Percentiles rank a stretch among this genome's conserved stretches.
Conservation (phyloP, 2,888 invertebrate species). For the Onchidella celtica region DNA sequence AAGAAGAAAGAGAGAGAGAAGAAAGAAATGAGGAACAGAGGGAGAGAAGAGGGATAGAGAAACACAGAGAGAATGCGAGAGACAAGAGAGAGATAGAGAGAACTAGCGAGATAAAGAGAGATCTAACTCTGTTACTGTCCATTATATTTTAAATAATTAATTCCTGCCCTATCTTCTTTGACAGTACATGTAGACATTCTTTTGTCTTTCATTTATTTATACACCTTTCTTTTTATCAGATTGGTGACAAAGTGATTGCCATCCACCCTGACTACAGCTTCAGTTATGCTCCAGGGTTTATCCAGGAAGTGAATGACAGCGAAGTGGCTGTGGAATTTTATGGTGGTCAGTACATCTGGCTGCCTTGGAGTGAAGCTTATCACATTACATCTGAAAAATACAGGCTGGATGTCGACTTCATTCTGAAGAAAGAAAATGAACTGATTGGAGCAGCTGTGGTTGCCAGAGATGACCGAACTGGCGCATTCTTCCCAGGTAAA, state of each 20-base stretch:
- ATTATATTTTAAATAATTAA: too few relatives aligned
- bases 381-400: slow-evolving; percentile 59
- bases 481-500: slow-evolving; percentile 51
- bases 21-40: too few relatives aligned
- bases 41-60: too few relatives aligned
- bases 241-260: slow-evolving; percentile 68
- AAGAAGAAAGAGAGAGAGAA: too few relatives aligned
- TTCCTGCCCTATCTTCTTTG: neutral
- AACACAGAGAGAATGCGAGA: too few relatives aligned
- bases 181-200: neutral
- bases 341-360: slow-evolving; percentile 60
- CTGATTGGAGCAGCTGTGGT: slow-evolving; percentile 70
- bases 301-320: slow-evolving; percentile 50
- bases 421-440: slow-evolving; percentile 65
- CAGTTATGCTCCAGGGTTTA: slow-evolving; percentile 75
- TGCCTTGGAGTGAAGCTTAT: slow-evolving; percentile 68
- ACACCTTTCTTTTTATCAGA: slow-evolving; percentile 51
- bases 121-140: too few relatives aligned
- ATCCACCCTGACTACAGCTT: slow-evolving; percentile 70
- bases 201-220: neutral
- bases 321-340: slow-evolving; percentile 65
- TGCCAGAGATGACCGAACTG: slow-evolving; percentile 46
- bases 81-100: too few relatives aligned
- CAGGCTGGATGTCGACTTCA: slow-evolving; percentile 70
- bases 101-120: too few relatives aligned